These are phyloP conservation scores for Burhinus oedicnemus DNA, from an alignment of 2,113 vertebrate genomes.

Conservation along the genomic window DNA sequence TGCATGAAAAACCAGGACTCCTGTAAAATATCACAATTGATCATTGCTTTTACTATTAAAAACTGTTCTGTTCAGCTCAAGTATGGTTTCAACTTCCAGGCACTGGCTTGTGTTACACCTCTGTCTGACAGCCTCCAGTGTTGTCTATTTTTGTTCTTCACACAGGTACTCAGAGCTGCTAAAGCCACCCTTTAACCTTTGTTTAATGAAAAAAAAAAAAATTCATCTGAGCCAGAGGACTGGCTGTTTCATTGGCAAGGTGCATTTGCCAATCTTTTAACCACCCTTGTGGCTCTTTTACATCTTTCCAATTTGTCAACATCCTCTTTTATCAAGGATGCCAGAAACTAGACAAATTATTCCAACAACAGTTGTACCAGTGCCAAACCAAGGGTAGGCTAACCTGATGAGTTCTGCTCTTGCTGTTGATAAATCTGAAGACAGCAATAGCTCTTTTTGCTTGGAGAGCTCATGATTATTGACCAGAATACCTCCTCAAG, in stretches of 20 bases:
- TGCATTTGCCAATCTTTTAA: conserved; percentile 5
- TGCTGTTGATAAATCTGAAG: background rate
- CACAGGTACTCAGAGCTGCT: background rate
- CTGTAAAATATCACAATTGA: background rate
- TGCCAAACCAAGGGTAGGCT: background rate
- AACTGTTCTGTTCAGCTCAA: background rate
- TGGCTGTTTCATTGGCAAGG: conserved; percentile 3
- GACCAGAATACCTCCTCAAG: background rate
- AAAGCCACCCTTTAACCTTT: background rate
- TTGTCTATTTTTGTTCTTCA: background rate
- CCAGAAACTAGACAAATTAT: conserved; percentile 28
- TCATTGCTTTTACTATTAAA: background rate
- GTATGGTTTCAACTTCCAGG: background rate
- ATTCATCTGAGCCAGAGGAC: background rate
- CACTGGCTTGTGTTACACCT: background rate
- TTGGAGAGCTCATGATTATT: background rate
- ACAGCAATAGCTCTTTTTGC: background rate
- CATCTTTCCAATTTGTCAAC: conserved; percentile 43
- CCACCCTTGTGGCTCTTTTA: conserved; percentile 36
- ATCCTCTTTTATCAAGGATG: conserved; percentile 7
- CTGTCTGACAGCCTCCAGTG: background rate
- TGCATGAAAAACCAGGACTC: background rate
- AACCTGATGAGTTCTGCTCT: conserved; percentile 48
- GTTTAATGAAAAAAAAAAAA: background rate
- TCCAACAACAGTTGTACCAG: background rate